Percentiles rank a stretch among this genome's conserved stretches.
These are phyloP conservation scores for Amiota minor DNA, from an alignment of 2,888 invertebrate species.

Conservation along the genomic window DNA sequence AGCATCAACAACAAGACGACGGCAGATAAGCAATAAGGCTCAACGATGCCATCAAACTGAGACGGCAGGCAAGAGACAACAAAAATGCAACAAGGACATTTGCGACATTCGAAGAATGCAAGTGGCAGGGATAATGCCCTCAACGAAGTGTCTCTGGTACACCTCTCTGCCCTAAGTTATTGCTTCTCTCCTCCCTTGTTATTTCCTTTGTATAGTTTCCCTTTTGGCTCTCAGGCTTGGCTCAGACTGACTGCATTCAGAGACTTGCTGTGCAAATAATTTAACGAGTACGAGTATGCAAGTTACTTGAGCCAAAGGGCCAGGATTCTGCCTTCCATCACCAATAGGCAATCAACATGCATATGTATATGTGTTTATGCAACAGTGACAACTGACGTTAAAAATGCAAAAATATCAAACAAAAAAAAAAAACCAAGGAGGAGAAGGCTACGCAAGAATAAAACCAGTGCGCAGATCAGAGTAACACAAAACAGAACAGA, in stretches of 20 bases:
- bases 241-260: neutral
- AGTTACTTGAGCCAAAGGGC: too few species aligned
- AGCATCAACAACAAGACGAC: neutral
- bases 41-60: neutral
- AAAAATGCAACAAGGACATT: constrained; percentile 40
- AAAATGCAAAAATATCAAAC: constrained; percentile 20
- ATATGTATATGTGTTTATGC: too few species aligned
- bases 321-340: too few species aligned
- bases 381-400: constrained; percentile 4
- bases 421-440: constrained; percentile 18
- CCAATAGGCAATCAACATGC: too few species aligned
- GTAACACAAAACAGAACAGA: neutral
- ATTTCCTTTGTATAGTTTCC: neutral
- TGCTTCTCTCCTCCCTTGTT: too few species aligned
- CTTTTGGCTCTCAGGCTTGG: constrained; percentile 4
- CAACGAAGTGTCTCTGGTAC: neutral
- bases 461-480: neutral
- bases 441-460: neutral
- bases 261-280: constrained; percentile 30
- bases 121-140: constrained; percentile 11
- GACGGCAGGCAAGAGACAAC: neutral
- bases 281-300: constrained; percentile 4
- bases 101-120: constrained; percentile 34
- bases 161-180: neutral
- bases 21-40: neutral